Evolutionary conservation across 2,888 invertebrate species (phyloP).

Genomic region (Eupithecia exiguata): DNA sequence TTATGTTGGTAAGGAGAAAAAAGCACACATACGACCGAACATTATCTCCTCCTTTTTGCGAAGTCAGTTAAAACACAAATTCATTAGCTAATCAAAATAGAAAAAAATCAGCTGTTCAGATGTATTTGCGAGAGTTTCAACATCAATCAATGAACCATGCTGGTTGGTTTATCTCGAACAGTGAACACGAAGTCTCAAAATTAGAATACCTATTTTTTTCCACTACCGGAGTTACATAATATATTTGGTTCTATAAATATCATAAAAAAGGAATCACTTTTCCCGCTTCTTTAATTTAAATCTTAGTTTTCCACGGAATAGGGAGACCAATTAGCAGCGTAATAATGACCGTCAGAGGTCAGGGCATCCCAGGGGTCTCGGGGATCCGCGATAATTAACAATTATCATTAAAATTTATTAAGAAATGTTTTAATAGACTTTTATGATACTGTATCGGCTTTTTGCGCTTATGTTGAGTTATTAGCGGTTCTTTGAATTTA

Average conservation of each 20-base stretch:
- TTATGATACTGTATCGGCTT: constrained; percentile 15
- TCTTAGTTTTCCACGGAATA: background rate
- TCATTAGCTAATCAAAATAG: no score
- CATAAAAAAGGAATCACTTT: background rate
- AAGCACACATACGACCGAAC: no score
- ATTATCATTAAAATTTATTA: constrained; percentile 30
- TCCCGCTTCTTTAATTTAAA: constrained; percentile 3
- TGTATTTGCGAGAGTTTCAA: no score
- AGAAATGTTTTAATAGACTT: constrained; percentile 30
- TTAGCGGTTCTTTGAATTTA: background rate
- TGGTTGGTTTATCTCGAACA: no score
- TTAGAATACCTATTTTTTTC: no score
- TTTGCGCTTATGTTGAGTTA: constrained; percentile 12
- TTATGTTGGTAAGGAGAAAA: constrained; percentile 88
- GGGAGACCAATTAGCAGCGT: constrained; percentile 4
- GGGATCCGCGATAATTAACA: constrained; percentile 14
- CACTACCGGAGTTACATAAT: no score
- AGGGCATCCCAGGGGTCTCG: background rate
- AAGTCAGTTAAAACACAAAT: background rate
- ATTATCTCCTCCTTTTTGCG: background rate
- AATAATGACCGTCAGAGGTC: constrained; percentile 12
- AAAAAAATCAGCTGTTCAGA: no score
- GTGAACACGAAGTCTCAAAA: no score
- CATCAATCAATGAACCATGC: no score
- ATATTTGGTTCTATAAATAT: no score